Percentiles rank a stretch among this genome's conserved stretches.
Evolutionary conservation across 2,888 invertebrate genomes (phyloP).

Genomic region (Lithodes maja): DNA sequence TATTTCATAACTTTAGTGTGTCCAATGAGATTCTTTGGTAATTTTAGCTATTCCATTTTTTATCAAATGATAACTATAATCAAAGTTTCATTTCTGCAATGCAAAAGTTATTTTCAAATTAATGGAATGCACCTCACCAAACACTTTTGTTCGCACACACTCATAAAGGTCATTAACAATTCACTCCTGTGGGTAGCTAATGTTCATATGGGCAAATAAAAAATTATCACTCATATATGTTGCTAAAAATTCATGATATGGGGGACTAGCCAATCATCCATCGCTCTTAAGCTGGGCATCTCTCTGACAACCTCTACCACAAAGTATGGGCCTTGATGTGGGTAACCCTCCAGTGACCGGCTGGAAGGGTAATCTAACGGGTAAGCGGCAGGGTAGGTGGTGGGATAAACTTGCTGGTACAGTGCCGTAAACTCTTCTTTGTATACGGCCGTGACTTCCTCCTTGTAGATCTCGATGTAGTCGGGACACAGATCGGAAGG

Average conservation of each 20-base stretch:
- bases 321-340: conserved; percentile 27
- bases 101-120: too few relatives aligned
- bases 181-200: too few relatives aligned
- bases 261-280: conserved; percentile 35
- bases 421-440: conserved; percentile 39
- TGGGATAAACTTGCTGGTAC: conserved; percentile 28
- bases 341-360: conserved; percentile 18
- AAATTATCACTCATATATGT: neutral
- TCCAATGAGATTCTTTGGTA: too few relatives aligned
- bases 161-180: too few relatives aligned
- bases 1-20: too few relatives aligned
- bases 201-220: too few relatives aligned
- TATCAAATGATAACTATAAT: too few relatives aligned
- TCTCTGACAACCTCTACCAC: conserved; percentile 28
- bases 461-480: conserved; percentile 39
- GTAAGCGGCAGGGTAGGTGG: conserved; percentile 1
- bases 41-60: too few relatives aligned
- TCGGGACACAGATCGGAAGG: conserved; percentile 23
- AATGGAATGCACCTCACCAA: too few relatives aligned
- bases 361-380: conserved; percentile 1
- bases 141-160: too few relatives aligned
- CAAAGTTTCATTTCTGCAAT: too few relatives aligned
- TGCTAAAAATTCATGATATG: neutral
- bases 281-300: neutral
- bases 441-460: conserved; percentile 36